Percentiles rank a stretch among this genome's conserved stretches.
phyloP scores from a whole-genome alignment of 2,888 invertebrate species.

The Amiota mariae region DNA sequence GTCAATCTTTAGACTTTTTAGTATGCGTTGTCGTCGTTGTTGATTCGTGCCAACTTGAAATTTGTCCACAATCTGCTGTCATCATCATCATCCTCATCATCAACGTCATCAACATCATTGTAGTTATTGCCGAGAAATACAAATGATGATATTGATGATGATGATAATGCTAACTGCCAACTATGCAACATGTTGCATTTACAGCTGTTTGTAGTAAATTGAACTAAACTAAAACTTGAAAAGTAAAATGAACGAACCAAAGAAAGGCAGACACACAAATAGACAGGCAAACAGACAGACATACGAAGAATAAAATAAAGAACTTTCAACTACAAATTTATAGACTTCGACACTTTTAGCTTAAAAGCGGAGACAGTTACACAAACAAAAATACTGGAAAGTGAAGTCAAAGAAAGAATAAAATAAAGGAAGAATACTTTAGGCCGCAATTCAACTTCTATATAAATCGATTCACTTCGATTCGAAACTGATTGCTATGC shows the following conservation, averaged over 20 bases:
- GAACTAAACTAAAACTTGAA: slow-evolving; percentile 32
- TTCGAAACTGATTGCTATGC: background rate
- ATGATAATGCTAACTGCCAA: slow-evolving; percentile 5
- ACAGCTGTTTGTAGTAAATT: background rate
- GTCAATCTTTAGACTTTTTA: background rate
- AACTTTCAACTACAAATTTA: slow-evolving; percentile 55
- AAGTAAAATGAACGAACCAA: slow-evolving; percentile 1
- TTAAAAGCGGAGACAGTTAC: slow-evolving; percentile 12
- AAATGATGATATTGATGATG: no score
- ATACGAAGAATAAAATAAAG: background rate
- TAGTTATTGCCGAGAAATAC: slow-evolving; percentile 5
- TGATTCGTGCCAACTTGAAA: slow-evolving; percentile 47
- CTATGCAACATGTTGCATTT: slow-evolving; percentile 43
- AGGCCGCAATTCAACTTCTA: background rate
- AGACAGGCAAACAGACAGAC: background rate
- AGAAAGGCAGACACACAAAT: background rate
- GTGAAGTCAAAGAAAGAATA: slow-evolving; percentile 1
- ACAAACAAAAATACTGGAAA: slow-evolving; percentile 23
- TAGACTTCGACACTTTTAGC: slow-evolving; percentile 61
- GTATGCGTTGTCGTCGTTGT: slow-evolving; percentile 44
- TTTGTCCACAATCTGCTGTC: slow-evolving; percentile 37
- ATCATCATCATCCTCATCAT: background rate
- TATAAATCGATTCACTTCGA: background rate
- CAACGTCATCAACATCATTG: slow-evolving; percentile 44
- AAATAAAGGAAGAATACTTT: slow-evolving; percentile 11